Conservation (phyloP, 1,140 invertebrate species). For the Diprion similis region DNA sequence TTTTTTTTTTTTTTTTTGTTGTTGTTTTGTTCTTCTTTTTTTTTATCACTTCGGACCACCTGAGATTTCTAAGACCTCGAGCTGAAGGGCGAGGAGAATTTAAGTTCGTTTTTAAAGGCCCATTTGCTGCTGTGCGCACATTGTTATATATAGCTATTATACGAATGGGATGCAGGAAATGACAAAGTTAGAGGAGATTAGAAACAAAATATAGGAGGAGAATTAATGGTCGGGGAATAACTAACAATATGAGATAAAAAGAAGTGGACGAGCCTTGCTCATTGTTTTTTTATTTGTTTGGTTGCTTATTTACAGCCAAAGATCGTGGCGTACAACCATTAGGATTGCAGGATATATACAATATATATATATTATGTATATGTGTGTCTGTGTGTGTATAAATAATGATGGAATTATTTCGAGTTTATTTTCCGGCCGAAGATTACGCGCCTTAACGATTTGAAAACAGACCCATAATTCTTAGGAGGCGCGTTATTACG, state of each 20-base stretch:
- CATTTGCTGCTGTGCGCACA: not conserved
- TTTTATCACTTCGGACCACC: too few species aligned
- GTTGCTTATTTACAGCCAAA: not conserved
- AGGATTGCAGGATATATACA: too few species aligned
- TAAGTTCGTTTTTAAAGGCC: too few species aligned
- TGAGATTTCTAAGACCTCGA: too few species aligned
- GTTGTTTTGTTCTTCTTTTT: too few species aligned
- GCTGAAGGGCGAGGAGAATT: too few species aligned
- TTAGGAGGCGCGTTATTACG: not conserved
- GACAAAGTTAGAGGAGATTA: not conserved
- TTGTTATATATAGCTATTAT: too few species aligned
- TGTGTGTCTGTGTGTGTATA: not conserved
- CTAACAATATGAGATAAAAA: too few species aligned
- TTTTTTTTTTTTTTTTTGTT: too few species aligned
- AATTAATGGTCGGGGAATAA: too few species aligned
- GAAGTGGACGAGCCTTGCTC: not conserved
- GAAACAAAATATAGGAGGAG: too few species aligned
- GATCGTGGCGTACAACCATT: too few species aligned
- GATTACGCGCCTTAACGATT: not conserved
- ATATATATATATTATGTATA: not conserved
- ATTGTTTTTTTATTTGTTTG: not conserved
- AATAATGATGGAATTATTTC: not conserved
- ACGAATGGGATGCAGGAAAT: not conserved
- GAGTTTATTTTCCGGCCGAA: not conserved
- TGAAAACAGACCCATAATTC: constrained; percentile 2